phyloP scores from a whole-genome alignment of 2,888 invertebrate species.

The Deilephila elpenor region DNA sequence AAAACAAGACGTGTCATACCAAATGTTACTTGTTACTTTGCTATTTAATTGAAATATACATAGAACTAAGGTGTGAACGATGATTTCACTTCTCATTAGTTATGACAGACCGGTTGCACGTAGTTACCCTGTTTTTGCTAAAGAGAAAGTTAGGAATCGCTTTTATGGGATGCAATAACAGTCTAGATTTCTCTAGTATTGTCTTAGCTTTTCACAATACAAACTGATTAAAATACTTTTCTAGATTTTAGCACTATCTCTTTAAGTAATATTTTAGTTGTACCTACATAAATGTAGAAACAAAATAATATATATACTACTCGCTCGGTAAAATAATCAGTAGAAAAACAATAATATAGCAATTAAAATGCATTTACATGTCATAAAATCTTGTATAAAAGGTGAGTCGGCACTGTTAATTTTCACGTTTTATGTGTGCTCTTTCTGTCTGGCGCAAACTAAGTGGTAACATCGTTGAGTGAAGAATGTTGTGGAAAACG shows the following conservation, averaged over 20 bases:
- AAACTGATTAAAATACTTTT: background rate
- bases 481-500: conserved; percentile 62
- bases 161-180: conserved; percentile 38
- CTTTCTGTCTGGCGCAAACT: conserved; percentile 37
- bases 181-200: conserved; percentile 30
- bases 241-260: background rate
- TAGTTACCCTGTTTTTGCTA: conserved; percentile 51
- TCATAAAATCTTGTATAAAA: background rate
- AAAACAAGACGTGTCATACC: background rate
- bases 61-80: conserved; percentile 34
- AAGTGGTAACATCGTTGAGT: conserved; percentile 48
- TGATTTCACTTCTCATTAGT: conserved; percentile 46
- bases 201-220: conserved; percentile 36
- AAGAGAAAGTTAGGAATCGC: conserved; percentile 61
- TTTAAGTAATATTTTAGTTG: background rate
- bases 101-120: conserved; percentile 44
- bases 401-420: background rate
- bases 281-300: background rate
- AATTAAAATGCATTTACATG: background rate
- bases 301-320: background rate
- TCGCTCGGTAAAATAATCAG: background rate
- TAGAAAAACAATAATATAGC: background rate
- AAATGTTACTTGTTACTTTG: conserved; percentile 6
- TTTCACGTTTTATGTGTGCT: background rate
- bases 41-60: conserved; percentile 31